Evolutionary conservation across 2,797 vertebrate genomes (phyloP).

Genomic region (Parauchenoglanis ngamensis): DNA sequence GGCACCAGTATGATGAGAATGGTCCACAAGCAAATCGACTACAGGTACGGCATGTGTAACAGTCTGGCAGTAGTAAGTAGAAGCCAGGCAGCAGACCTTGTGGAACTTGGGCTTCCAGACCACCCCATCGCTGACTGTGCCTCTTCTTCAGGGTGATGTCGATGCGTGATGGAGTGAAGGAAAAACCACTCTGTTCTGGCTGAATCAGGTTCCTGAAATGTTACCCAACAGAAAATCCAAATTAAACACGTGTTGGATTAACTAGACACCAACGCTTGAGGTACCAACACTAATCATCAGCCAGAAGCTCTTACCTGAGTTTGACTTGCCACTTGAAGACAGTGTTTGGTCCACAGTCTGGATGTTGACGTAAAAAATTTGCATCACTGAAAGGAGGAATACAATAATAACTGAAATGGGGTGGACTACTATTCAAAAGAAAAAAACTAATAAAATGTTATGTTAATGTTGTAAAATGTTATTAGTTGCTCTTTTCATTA

Average conservation of each 20-base stretch:
- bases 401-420: conserved; percentile 21
- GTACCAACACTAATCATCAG: too few species aligned
- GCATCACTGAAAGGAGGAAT: conserved; percentile 76
- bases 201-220: conserved; percentile 91
- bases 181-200: conserved; percentile 89
- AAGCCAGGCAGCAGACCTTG: conserved; percentile 94
- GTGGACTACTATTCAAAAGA: too few species aligned
- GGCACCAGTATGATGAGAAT: neutral
- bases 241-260: neutral
- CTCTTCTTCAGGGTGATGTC: conserved; percentile 94
- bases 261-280: too few species aligned
- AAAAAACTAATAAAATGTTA: neutral
- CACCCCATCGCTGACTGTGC: conserved; percentile 96
- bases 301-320: conserved; percentile 83
- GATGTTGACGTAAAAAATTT: conserved; percentile 90
- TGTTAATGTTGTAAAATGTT: neutral
- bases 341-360: conserved; percentile 87
- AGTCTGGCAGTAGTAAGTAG: conserved; percentile 57
- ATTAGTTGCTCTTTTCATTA: neutral
- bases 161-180: conserved; percentile 88
- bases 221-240: neutral
- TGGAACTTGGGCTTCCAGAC: conserved; percentile 90
- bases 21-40: neutral
- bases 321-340: conserved; percentile 98
- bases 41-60: neutral